These are phyloP conservation scores for Sinodicranocentrus sp. DNA, from an alignment of 2,888 invertebrate genomes.

Conservation along the genomic window DNA sequence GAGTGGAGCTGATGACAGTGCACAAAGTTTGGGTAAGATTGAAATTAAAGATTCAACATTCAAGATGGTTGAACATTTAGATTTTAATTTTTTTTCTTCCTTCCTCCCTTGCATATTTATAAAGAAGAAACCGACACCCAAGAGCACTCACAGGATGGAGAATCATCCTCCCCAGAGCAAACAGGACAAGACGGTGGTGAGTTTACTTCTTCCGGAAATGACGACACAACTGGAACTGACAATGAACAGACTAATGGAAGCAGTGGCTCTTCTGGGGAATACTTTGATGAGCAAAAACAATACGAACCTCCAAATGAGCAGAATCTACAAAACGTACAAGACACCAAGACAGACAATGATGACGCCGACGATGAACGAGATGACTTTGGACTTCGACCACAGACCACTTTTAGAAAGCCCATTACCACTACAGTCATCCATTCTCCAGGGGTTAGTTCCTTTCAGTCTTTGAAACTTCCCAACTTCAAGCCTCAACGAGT, in stretches of 20 bases:
- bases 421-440: slow-evolving; percentile 67
- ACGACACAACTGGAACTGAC: slow-evolving; percentile 8
- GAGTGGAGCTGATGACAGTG: slow-evolving; percentile 68
- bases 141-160: slow-evolving; percentile 30
- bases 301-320: slow-evolving; percentile 35
- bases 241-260: slow-evolving; percentile 14
- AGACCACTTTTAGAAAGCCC: slow-evolving; percentile 52
- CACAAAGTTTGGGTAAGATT: slow-evolving; percentile 72
- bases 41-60: not conserved
- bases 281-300: not conserved
- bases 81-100: not conserved
- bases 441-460: slow-evolving; percentile 62
- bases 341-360: slow-evolving; percentile 39
- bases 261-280: slow-evolving; percentile 17
- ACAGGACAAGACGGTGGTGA: too few relatives aligned
- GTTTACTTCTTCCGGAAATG: slow-evolving; percentile 18
- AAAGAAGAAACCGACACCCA: slow-evolving; percentile 34
- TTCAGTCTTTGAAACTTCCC: slow-evolving; percentile 63
- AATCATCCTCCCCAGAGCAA: not conserved
- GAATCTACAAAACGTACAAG: slow-evolving; percentile 43
- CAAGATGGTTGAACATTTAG: not conserved
- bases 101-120: too few relatives aligned
- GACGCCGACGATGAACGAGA: slow-evolving; percentile 63
- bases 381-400: slow-evolving; percentile 58
- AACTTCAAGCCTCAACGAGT: slow-evolving; percentile 66